Evolutionary conservation across 2,888 invertebrate genomes (phyloP), one percentile per base, ranked within the genome.

Genomic region (Ornithoptera alexandrae): DNA sequence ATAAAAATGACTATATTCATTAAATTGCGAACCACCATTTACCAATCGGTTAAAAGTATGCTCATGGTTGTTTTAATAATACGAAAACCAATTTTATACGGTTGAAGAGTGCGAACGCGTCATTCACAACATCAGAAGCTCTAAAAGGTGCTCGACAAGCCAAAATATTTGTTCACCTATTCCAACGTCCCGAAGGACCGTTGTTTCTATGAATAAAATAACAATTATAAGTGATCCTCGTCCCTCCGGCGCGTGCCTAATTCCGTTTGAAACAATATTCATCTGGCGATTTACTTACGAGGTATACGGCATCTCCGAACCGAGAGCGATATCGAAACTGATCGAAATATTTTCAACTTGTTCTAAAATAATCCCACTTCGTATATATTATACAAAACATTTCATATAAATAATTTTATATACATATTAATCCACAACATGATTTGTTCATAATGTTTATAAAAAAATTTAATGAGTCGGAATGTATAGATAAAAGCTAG

Each of bases 201-300:
- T 89, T 90, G 84, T 92, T 92, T 89, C 93, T 92, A 93, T 93
- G 93, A 93, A 93, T 93, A 93, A 93, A 93, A 93, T 93, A 93
- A 93, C 93, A 92, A 93, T 93, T 92, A 92, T 92, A 92, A 91
- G 91, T 92, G 90, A 89, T 90, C 89, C 83, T 82, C 81, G 80
- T 79, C 86, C 85, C 87, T 82, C 79, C 77, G 80, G 84, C 81
- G 88, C 90, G 92, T 88, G 89, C 87, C 85, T 92, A 89, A 92
- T 92, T 91, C 90, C 88, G 88, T 90, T 91, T 91, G 90, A 92
- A 92, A 92, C 88, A 92, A 92, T 92, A 91, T 90, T 89, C 91
- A 90, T 91, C 89, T 90, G 87, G 84, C 86, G 85, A 88, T 88
- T 86, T 87, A 81, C 81, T 84, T 73, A 71, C 69, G 73, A 53